Evolutionary conservation across 2,797 vertebrate species (phyloP).

Genomic region (Sarcoramphus papa): DNA sequence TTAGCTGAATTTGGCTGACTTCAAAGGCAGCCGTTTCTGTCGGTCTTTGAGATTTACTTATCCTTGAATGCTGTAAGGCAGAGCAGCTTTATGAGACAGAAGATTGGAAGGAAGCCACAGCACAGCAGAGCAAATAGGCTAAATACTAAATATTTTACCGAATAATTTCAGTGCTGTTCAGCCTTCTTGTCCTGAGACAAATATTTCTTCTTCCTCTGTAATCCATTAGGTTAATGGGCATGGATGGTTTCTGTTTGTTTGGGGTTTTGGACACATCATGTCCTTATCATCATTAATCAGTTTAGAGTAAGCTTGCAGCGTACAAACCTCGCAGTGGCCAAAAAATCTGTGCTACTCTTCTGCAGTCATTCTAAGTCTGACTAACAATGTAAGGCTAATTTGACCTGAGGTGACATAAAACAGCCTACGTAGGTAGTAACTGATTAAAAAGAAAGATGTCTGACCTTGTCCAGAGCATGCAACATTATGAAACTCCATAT

Average conservation of each 20-base stretch:
- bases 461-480: not conserved
- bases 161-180: not conserved
- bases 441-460: not conserved
- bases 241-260: not conserved
- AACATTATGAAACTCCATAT: not conserved
- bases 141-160: not conserved
- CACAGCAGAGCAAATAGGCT: not conserved
- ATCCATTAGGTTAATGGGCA: not conserved
- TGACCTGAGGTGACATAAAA: not conserved
- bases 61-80: not conserved
- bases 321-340: not conserved
- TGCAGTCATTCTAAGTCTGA: not conserved
- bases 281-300: not conserved
- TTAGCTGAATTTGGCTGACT: not conserved
- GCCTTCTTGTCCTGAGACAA: not conserved
- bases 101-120: not conserved
- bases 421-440: not conserved
- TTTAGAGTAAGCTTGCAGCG: not conserved
- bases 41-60: not conserved
- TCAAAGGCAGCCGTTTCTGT: not conserved
- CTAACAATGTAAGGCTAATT: not conserved
- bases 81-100: not conserved
- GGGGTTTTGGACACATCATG: not conserved
- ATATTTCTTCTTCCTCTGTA: not conserved
- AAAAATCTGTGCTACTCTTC: not conserved